Base-by-base conservation (phyloP, 2,797 vertebrate genomes). In the Cirrhinus mrigala region DNA sequence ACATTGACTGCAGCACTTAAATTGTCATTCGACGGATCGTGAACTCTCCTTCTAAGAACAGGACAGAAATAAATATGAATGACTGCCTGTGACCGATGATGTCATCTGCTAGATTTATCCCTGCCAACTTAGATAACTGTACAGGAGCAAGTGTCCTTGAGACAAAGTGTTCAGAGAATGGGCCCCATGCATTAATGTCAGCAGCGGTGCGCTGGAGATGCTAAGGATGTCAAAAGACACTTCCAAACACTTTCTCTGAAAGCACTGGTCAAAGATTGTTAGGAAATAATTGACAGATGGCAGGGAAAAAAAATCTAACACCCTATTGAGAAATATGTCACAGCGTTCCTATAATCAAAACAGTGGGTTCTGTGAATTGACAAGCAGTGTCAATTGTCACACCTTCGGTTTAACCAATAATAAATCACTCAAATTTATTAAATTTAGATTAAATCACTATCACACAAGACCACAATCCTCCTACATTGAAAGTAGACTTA, bases 61-160 rank as follows among this genome's bases (percentile, higher is more conserved):
- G 82, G 79, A 64, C 91, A 40, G 89, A 94, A 93, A 95, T 94
- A 95, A 95, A 95, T 95, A 94, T 93, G 93, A 96, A 90, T 93
- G 93, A 94, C 92, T 94, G 93, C 91, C 82, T 91, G 79, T 91
- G 93, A 92, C 91, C 62, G 85, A 89, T 95, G 94, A 96, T 96
- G 94, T 95, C 94, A 95, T 92, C 87, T 90, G 90, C 90, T 90
- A 85, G 92, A 94, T 94, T 94, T 93, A 94, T 94, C 93, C 93
- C 92, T 91, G 93, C 95, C 94, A 93, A 91, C 90, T 93, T 86
- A 80, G 90, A 92, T 92, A 93, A 92, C 92, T 91, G 91, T 91
- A 91, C 87, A 93, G 94, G 92, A 93, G 81, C 89, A 88, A 91
- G 90, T 88, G 95, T 96, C 95, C 96, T 96, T 96, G 95, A 95